Evolutionary conservation across 2,797 vertebrate species (phyloP), one percentile per base, ranked within the genome.

Genomic region (Borostomias antarcticus): DNA sequence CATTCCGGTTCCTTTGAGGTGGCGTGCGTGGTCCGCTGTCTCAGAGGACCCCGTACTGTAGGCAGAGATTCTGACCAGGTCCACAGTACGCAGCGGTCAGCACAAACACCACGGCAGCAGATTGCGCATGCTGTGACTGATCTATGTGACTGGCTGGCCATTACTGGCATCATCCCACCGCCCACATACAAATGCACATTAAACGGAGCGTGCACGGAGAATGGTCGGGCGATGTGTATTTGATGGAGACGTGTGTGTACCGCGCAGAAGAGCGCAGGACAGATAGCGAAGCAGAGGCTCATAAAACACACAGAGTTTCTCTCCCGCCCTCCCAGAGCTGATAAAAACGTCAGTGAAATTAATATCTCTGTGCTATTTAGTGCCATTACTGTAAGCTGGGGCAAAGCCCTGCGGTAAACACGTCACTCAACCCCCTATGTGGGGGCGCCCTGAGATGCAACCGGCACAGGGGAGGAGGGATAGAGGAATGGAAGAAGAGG

Each of bases 301-400:
- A 68, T 26, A 66, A 74, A 70, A 62, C 51, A 62, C 62, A 5
- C 62, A 72, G 75, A 73, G n/a, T 72, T 45, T 62, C n/a, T 56
- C 51, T 30, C 75, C 62, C 54, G 48, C 77, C 66, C 74, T 69
- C 73, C 69, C 76, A 54, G 59, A 75, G 81, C 75, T 84, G 78
- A 87, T 87, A 82, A 84, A 85, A 74, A 74, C 58, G 68, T 84
- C 82, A 72, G 65, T 70, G 57, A 81, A 85, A 87, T 88, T 82
- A 88, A 83, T 83, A 82, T 83, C 69, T 74, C 67, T 81, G 74
- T 74, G 75, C 79, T 75, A 62, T 48, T n/a, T 57, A 68, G 80
- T 66, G 83, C 74, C 73, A 5, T 60, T 60, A 43, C 58, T 28
- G 58, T 17, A 25, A 13, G 13, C 53, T 75, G 70, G 77, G 75